Evolutionary conservation across 2,797 vertebrate species (phyloP).

Genomic region (Takifugu rubripes): DNA sequence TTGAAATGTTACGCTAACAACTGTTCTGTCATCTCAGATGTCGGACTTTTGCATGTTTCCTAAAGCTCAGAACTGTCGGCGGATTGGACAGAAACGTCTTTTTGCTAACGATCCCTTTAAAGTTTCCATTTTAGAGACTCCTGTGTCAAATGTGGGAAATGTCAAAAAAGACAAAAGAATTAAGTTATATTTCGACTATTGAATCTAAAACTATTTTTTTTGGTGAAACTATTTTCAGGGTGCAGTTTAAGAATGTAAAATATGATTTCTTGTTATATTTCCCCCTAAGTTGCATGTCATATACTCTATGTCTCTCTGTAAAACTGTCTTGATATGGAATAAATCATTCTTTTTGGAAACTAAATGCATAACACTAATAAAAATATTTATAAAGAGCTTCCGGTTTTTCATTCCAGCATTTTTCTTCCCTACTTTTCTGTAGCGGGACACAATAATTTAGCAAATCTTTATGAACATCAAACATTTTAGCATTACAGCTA

Average conservation of each 20-base stretch:
- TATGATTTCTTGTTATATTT: constrained; percentile 47
- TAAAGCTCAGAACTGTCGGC: too few species aligned
- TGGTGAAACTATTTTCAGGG: constrained; percentile 57
- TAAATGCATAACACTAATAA: constrained; percentile 59
- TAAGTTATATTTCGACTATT: neutral
- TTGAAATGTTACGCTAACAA: constrained; percentile 30
- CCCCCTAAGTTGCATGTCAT: constrained; percentile 73
- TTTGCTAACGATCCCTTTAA: constrained; percentile 23
- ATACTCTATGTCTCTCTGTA: constrained; percentile 73
- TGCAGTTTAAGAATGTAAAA: constrained; percentile 66
- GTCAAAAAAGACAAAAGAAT: neutral
- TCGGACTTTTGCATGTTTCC: too few species aligned
- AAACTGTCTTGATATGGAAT: constrained; percentile 64
- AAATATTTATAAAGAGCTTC: constrained; percentile 59
- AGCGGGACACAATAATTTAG: neutral
- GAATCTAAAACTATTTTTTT: constrained; percentile 27
- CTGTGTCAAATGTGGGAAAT: constrained; percentile 6
- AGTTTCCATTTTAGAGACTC: neutral
- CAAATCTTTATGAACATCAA: too few species aligned
- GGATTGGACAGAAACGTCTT: neutral
- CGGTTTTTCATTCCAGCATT: neutral
- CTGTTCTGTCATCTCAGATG: neutral
- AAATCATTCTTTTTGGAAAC: constrained; percentile 66
- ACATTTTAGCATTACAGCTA: too few species aligned
- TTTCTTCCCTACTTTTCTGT: neutral